Evolutionary conservation across 2,888 invertebrate genomes (phyloP).

Genomic region (Drosophila dives): DNA sequence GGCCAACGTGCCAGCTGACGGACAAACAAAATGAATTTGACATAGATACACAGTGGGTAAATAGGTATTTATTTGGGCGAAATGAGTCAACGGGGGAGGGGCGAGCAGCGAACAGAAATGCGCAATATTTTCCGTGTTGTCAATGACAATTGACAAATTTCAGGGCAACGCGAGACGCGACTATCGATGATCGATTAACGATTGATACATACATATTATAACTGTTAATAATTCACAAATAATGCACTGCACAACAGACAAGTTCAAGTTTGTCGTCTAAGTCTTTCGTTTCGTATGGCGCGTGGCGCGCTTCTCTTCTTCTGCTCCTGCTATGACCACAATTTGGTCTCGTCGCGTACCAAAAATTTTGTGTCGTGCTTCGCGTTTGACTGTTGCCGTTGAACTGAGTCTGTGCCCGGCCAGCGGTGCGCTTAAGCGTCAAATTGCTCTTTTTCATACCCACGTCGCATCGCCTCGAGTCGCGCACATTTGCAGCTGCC

Average conservation of each 20-base stretch:
- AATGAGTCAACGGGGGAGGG: constrained; percentile 17
- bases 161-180: constrained; percentile 6
- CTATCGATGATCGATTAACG: constrained; percentile 18
- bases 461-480: constrained; percentile 14
- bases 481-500: constrained; percentile 17
- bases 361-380: constrained; percentile 66
- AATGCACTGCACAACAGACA: constrained; percentile 45
- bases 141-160: constrained; percentile 26
- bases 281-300: constrained; percentile 60
- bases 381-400: constrained; percentile 81
- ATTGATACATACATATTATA: constrained; percentile 22
- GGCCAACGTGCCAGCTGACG: constrained; percentile 11
- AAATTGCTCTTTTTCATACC: constrained; percentile 66
- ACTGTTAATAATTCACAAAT: constrained; percentile 19
- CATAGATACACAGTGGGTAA: constrained; percentile 23
- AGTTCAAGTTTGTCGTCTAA: constrained; percentile 82
- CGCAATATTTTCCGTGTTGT: constrained; percentile 13
- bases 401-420: constrained; percentile 82
- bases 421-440: constrained; percentile 77
- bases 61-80: constrained; percentile 10
- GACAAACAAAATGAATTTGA: constrained; percentile 36
- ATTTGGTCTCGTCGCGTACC: constrained; percentile 31
- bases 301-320: constrained; percentile 18
- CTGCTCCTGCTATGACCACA: constrained; percentile 12
- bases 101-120: constrained; percentile 3